Base-by-base conservation (phyloP, 2,113 vertebrate genomes). In the Paraplagusia blochii region DNA sequence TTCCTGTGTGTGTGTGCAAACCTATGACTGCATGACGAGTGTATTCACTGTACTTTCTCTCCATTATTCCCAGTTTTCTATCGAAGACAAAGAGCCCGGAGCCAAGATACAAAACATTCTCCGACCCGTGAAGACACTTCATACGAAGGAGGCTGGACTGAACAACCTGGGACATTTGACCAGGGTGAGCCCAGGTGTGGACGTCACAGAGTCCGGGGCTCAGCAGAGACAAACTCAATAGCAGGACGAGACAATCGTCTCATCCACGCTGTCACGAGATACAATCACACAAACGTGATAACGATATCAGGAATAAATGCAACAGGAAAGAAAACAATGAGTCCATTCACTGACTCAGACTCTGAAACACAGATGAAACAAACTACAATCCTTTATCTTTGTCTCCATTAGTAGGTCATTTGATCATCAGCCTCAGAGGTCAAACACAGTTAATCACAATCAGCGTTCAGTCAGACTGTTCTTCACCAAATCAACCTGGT, bases 101-200 rank as follows among this genome's bases (percentile, higher is more conserved):
- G 79, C 69, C 52, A 58, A 9, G 63, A 67, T 12, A 22, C 44
- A 67, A 66, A 78, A 70, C 76, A 80, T 78, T 78, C 79, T 79
- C 62, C 60, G 4, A 4, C 58, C 66, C 55, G 74, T 56, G 64
- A 75, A 64, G 72, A 38, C 4, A 53, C 59, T 63, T 72, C 63
- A 42, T 16, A 66, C 51, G 48, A 53, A 45, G 34, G 46, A 36
- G 63, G 66, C 55, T 53, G 54, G 59, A 72, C 19, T 35, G 22
- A 35, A 54, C 51, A 48, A 56, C 57, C 39, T 22, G 72, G 67
- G 56, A 18, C 48, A 59, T 69, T 53, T 63, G 69, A 67, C 48
- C 10, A 16, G 53, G 2, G 59, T 29, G 22, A 29, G 22, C 22
- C 22, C 22, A 29, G 22, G 22, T 29, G 22, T 29, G 22, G 22